Base-by-base conservation (phyloP, 2,797 vertebrate genomes). In the Pangasius krempfi region DNA sequence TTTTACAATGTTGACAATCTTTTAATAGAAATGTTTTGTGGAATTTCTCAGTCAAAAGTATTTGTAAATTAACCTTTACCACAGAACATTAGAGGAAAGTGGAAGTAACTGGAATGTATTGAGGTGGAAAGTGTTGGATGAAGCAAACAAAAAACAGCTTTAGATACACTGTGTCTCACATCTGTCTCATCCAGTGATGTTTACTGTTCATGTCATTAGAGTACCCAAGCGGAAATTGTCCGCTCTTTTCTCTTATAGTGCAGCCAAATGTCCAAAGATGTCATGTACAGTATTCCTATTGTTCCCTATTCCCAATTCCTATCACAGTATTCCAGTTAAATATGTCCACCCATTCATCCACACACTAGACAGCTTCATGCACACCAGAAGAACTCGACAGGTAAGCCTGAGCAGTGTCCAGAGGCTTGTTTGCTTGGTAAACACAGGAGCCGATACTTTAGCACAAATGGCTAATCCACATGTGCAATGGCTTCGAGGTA, bases 391-490 rank as follows among this genome's bases (percentile, higher is more conserved):
- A 52, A 50, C 18, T 66, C 2, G n/a, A 81, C 73, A 84, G 52
- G 70, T 79, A 37, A 80, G 27, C 58, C 44, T 44, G 72, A 47
- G 56, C 40, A 80, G 37, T 18, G 50, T 70, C 60, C 66, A 70
- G 30, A 76, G 78, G 54, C 37, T 76, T 64, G 44, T 75, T 89
- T 86, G 68, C 16, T 86, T 37, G 7, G 85, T 86, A 87, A 87
- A 89, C 58, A 89, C 50, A 83, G 58, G 58, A 81, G 47, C 60
- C 2, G 58, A 60, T 88, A 62, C 58, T 83, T 79, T 27, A 88
- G 70, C 27, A 76, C 64, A 56, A 83, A 83, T 10, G 44, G 70
- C 85, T 87, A 37, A 87, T 81, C 85, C 88, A 87, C 70, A 86
- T 25, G 79, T 68, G 60, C 22, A 58, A 54, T 37, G 44, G 68